Conservation (phyloP, 2,888 invertebrate species). For the Lysandra bellargus region DNA sequence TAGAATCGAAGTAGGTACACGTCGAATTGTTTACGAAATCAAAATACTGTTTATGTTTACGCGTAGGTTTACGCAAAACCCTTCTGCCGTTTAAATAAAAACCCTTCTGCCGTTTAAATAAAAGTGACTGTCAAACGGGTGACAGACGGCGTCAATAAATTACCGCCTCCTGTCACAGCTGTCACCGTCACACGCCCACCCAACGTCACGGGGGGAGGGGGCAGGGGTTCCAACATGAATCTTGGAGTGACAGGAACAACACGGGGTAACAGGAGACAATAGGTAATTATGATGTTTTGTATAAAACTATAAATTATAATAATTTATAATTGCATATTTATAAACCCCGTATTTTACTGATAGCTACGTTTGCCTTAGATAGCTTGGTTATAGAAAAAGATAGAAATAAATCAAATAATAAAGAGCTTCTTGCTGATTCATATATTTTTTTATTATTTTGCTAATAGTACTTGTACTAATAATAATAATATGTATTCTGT, state of each 20-base stretch:
- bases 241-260: background rate
- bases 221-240: background rate
- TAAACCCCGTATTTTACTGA: no score
- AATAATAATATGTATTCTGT: no score
- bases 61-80: background rate
- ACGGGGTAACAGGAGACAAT: background rate
- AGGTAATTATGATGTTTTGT: no score
- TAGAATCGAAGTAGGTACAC: background rate
- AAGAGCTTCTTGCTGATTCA: no score
- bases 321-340: no score
- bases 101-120: slow-evolving; percentile 15
- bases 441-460: no score
- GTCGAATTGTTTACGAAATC: background rate
- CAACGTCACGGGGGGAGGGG: slow-evolving; percentile 35
- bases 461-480: no score
- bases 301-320: no score
- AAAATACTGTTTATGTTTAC: background rate
- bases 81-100: background rate
- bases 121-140: slow-evolving; percentile 42
- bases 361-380: no score
- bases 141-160: slow-evolving; percentile 61
- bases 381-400: no score
- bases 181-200: slow-evolving; percentile 65
- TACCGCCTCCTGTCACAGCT: slow-evolving; percentile 67
- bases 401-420: no score